Evolutionary conservation across 2,888 invertebrate species (phyloP).

Genomic region (Brachylomia viminalis): DNA sequence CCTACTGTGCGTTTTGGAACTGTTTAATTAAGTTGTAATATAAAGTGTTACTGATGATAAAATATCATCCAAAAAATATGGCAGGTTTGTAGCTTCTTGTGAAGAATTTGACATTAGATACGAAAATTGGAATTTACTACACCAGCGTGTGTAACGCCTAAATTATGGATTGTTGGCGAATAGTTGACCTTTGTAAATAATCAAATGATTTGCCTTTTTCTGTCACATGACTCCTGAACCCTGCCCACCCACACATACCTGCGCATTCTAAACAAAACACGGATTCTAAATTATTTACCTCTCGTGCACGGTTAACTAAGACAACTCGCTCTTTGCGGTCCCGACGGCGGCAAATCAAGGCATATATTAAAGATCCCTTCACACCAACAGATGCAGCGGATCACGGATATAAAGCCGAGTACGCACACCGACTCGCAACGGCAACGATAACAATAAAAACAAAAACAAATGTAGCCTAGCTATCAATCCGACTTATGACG

Average conservation of each 20-base stretch:
- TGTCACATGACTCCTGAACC: background rate
- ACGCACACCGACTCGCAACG: slow-evolving; percentile 43
- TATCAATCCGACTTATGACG: slow-evolving; percentile 80
- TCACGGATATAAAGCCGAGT: slow-evolving; percentile 42
- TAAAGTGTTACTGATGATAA: background rate
- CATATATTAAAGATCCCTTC: slow-evolving; percentile 24
- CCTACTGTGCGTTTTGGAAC: too few species aligned
- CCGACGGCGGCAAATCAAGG: slow-evolving; percentile 17
- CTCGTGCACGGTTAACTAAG: background rate
- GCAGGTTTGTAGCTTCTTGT: background rate
- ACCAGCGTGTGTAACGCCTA: background rate
- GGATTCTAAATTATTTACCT: slow-evolving; percentile 38
- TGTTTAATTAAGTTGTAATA: background rate
- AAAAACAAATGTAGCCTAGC: slow-evolving; percentile 69
- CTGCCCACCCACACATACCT: background rate
- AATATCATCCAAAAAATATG: background rate
- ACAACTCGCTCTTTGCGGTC: slow-evolving; percentile 54
- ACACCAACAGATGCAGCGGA: slow-evolving; percentile 64
- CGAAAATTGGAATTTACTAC: background rate
- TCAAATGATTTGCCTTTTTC: slow-evolving; percentile 7
- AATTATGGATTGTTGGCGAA: background rate
- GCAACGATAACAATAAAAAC: slow-evolving; percentile 66
- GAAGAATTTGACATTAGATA: background rate
- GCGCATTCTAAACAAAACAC: slow-evolving; percentile 24
- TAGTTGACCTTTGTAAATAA: slow-evolving; percentile 9